Conservation (phyloP, 37 sponge, comb jelly and placozoan species). For the Axinella damicornis region DNA sequence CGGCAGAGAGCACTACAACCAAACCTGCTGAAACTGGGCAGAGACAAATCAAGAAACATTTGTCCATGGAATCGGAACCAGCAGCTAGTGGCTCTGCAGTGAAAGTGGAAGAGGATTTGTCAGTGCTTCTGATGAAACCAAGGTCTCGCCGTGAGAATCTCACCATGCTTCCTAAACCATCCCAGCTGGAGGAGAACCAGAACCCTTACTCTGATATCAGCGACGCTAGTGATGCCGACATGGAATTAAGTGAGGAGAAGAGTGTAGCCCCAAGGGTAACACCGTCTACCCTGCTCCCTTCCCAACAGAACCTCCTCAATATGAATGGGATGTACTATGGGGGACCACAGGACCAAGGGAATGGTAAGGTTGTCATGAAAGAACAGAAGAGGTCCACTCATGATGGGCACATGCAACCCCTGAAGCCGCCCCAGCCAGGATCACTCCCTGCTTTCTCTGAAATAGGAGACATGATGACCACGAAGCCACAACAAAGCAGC, state of each 20-base stretch:
- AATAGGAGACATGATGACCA: background rate
- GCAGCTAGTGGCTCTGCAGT: too few relatives aligned
- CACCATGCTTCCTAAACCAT: slow-evolving; percentile 23
- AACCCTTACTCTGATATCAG: slow-evolving; percentile 67
- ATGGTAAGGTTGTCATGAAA: too few relatives aligned
- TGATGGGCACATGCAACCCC: too few relatives aligned
- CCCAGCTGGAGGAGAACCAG: slow-evolving; percentile 18
- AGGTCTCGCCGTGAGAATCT: slow-evolving; percentile 11
- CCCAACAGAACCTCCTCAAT: too few relatives aligned
- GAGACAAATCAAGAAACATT: background rate
- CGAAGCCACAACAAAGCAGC: background rate
- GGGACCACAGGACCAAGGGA: too few relatives aligned
- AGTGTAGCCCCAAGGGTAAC: too few relatives aligned
- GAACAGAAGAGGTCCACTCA: too few relatives aligned
- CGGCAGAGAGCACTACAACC: too few relatives aligned
- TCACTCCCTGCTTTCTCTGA: background rate
- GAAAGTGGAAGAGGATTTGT: background rate
- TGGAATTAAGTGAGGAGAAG: background rate
- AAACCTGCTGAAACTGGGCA: too few relatives aligned
- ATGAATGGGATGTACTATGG: too few relatives aligned
- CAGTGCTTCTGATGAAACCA: background rate
- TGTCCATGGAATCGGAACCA: background rate
- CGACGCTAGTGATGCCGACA: slow-evolving; percentile 56
- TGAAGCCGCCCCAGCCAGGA: too few relatives aligned
- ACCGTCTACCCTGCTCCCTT: too few relatives aligned